These are phyloP conservation scores for Riptortus pedestris DNA, from an alignment of 1,140 invertebrate species.

Conservation along the genomic window DNA sequence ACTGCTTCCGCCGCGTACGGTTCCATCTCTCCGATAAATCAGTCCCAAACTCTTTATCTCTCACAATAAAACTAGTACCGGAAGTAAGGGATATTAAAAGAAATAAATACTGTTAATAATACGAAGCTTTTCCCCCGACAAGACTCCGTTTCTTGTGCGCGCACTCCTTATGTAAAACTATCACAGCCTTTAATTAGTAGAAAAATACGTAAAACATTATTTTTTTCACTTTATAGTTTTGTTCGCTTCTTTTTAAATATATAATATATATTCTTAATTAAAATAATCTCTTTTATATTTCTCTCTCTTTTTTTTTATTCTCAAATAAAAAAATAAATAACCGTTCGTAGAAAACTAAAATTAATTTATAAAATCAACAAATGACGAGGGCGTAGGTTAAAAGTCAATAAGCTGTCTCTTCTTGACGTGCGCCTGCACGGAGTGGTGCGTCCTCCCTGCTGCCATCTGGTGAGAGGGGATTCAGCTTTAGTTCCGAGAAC, in stretches of 20 bases:
- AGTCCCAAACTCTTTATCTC: too few species aligned
- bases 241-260: not conserved
- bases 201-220: not conserved
- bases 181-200: not conserved
- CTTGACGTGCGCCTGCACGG: constrained; percentile 22
- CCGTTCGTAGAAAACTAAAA: not conserved
- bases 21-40: constrained; percentile 49
- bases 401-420: constrained; percentile 20
- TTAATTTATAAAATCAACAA: not conserved
- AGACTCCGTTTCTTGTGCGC: too few species aligned
- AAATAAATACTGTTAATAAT: not conserved
- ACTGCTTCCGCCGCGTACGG: constrained; percentile 56
- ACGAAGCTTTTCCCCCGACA: not conserved
- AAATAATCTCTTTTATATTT: not conserved
- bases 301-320: not conserved
- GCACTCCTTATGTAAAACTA: not conserved
- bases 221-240: not conserved
- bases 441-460: not conserved
- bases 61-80: not conserved
- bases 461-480: not conserved
- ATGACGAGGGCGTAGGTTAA: constrained; percentile 5
- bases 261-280: too few species aligned
- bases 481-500: not conserved
- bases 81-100: not conserved
- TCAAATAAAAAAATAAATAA: constrained; percentile 1